Percentiles rank a stretch among this genome's conserved stretches.
Conservation (phyloP, 2,888 invertebrate genomes). For the Trypoxylon attenuatum region DNA sequence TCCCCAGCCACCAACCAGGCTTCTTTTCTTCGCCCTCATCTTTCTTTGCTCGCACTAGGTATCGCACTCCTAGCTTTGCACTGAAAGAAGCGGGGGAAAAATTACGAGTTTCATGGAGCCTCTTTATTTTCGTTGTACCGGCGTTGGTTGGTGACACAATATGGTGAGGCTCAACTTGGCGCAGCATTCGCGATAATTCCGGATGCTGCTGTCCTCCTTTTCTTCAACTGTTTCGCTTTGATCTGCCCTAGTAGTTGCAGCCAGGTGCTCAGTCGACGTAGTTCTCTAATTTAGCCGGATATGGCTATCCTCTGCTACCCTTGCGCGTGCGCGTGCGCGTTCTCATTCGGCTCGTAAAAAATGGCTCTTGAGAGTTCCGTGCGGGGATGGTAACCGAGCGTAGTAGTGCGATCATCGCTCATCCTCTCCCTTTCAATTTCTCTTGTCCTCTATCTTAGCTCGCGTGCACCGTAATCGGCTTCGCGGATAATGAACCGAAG, state of each 20-base stretch:
- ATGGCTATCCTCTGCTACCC: slow-evolving; percentile 14
- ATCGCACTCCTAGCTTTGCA: background rate
- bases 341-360: slow-evolving; percentile 41
- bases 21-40: background rate
- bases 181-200: no score
- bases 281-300: slow-evolving; percentile 46
- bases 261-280: slow-evolving; percentile 19
- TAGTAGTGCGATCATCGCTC: slow-evolving; percentile 40
- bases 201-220: no score
- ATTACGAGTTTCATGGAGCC: slow-evolving; percentile 24
- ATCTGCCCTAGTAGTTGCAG: slow-evolving; percentile 1
- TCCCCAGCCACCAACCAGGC: background rate
- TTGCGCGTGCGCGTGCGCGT: background rate
- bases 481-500: slow-evolving; percentile 36
- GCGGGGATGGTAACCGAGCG: slow-evolving; percentile 21
- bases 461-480: slow-evolving; percentile 43
- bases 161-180: slow-evolving; percentile 9
- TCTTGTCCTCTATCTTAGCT: slow-evolving; percentile 30
- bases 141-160: background rate
- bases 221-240: background rate
- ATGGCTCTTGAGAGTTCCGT: slow-evolving; percentile 41
- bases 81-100: slow-evolving; percentile 18
- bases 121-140: slow-evolving; percentile 37
- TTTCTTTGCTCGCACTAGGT: background rate
- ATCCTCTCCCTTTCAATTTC: slow-evolving; percentile 46